A percentile compares a stretch with the other conserved stretches of the same genome.
Evolutionary conservation across 2,113 vertebrate species (phyloP).

Genomic region (Delphinapterus leucas): DNA sequence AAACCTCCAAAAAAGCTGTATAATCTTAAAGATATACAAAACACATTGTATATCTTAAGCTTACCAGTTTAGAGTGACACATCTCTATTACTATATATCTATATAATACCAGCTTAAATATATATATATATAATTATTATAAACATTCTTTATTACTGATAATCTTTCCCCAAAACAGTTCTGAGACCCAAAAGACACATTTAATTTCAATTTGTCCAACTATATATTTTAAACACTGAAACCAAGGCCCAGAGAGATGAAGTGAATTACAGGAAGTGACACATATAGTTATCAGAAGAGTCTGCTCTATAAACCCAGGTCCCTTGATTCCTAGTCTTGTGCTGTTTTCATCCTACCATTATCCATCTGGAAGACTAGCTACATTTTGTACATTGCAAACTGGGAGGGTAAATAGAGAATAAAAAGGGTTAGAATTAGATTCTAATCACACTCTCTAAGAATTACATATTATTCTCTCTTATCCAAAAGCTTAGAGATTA

Average conservation of each 20-base stretch:
- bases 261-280: neutral
- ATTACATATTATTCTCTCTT: neutral
- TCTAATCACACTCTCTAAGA: constrained; percentile 9
- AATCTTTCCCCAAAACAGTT: neutral
- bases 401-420: neutral
- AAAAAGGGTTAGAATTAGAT: neutral
- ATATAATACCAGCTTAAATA: neutral
- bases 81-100: neutral
- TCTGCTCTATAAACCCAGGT: neutral
- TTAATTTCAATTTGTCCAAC: neutral
- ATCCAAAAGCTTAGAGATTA: constrained; percentile 40
- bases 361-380: neutral
- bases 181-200: neutral
- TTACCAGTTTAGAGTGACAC: neutral
- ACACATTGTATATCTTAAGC: neutral
- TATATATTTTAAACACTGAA: neutral
- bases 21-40: neutral
- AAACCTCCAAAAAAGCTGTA: neutral
- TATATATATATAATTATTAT: neutral
- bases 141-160: neutral
- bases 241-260: neutral
- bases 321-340: neutral
- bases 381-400: neutral
- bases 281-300: neutral
- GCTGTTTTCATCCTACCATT: neutral